phyloP scores from a whole-genome alignment of 2,797 vertebrate genomes.

The Triplophysa bombifrons region DNA sequence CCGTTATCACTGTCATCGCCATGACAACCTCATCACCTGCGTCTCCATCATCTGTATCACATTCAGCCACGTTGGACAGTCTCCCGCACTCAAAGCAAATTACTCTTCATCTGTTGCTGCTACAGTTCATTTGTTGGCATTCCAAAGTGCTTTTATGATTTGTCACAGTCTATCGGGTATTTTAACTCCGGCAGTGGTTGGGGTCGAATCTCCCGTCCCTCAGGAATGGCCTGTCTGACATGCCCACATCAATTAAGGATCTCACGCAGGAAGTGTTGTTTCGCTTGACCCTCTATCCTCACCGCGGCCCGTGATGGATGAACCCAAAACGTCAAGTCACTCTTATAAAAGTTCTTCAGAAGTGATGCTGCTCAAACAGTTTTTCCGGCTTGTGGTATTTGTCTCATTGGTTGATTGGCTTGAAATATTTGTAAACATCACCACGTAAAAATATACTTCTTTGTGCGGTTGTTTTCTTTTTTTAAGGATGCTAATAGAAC shows the following conservation, averaged over 20 bases:
- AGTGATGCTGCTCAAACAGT: constrained; percentile 44
- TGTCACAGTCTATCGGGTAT: constrained; percentile 36
- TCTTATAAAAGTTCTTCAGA: constrained; percentile 14
- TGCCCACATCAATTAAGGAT: constrained; percentile 32
- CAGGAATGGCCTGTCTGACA: constrained; percentile 18
- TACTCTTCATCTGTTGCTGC: constrained; percentile 31
- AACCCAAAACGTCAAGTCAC: constrained; percentile 1
- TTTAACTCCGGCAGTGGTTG: constrained; percentile 23
- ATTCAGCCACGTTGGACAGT: constrained; percentile 1
- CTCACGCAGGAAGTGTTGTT: constrained; percentile 26
- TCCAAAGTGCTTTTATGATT: constrained; percentile 47
- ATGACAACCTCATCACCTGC: constrained; percentile 26
- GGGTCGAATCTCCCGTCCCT: constrained; percentile 34
- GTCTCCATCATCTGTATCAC: constrained; percentile 22
- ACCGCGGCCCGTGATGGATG: constrained; percentile 29
- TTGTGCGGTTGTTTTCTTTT: constrained; percentile 15
- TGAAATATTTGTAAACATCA: constrained; percentile 54
- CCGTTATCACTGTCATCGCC: background rate
- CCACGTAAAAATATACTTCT: constrained; percentile 32
- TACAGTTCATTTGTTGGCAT: constrained; percentile 40
- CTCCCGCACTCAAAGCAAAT: constrained; percentile 18
- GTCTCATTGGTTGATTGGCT: constrained; percentile 57
- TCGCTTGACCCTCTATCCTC: constrained; percentile 34
- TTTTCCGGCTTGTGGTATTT: constrained; percentile 50
- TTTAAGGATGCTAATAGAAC: constrained; percentile 30